A percentile compares a stretch with the other conserved stretches of the same genome.
These are phyloP conservation scores for Aphrophora alni DNA, from an alignment of 2,888 invertebrate species.

Conservation along the genomic window DNA sequence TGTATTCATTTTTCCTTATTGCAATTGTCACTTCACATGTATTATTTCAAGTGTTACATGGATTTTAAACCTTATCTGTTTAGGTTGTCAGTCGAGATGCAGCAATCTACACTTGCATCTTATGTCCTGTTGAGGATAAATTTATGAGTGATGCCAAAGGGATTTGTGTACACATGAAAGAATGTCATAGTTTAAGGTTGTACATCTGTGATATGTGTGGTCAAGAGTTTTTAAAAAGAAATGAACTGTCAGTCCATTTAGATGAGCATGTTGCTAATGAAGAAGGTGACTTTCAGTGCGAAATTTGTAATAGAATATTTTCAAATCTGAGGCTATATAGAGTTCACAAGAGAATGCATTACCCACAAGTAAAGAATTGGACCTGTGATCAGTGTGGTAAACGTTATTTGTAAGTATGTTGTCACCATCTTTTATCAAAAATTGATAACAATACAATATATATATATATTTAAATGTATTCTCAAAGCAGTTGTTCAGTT, in stretches of 20 bases:
- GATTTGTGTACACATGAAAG: conserved; percentile 68
- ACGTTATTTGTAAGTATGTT: conserved; percentile 63
- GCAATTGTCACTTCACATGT: no score
- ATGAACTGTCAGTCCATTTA: conserved; percentile 64
- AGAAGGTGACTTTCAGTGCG: conserved; percentile 69
- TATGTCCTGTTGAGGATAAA: conserved; percentile 58
- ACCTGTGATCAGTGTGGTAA: conserved; percentile 71
- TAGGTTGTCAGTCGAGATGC: conserved; percentile 56
- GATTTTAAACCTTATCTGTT: no score
- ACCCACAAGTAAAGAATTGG: conserved; percentile 67
- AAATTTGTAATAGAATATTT: conserved; percentile 68
- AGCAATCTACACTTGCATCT: conserved; percentile 62
- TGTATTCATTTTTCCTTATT: no score
- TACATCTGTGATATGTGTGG: conserved; percentile 77
- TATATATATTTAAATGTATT: no score
- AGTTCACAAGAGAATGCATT: conserved; percentile 70
- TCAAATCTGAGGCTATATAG: conserved; percentile 66
- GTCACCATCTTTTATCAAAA: background rate
- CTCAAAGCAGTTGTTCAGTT: no score
- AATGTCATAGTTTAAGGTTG: conserved; percentile 65
- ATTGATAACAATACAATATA: no score
- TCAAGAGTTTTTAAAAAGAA: conserved; percentile 66
- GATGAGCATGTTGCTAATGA: conserved; percentile 68
- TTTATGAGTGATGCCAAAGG: conserved; percentile 64
- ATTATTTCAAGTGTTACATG: no score